Evolutionary conservation across 2,888 invertebrate genomes (phyloP).

Genomic region (Napeogenes inachia): DNA sequence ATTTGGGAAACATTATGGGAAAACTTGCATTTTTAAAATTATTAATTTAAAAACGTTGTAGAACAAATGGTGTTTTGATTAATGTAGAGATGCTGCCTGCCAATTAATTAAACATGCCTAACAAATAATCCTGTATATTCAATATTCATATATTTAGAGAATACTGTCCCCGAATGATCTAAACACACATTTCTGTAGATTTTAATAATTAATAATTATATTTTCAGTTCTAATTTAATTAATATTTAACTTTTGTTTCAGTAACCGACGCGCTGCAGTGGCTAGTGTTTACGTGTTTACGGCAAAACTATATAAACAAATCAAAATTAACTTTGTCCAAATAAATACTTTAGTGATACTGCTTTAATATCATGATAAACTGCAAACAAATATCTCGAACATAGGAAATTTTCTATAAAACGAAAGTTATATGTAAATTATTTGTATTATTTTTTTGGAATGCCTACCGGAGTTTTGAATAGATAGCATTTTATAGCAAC

Average conservation of each 20-base stretch:
- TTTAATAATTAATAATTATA: no score
- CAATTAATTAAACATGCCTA: no score
- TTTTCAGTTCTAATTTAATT: no score
- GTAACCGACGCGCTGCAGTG: constrained; percentile 59
- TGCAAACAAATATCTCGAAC: constrained; percentile 67
- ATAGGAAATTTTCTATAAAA: constrained; percentile 76
- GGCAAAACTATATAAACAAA: constrained; percentile 62
- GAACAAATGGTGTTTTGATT: no score
- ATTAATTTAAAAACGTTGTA: no score
- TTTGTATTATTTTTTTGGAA: constrained; percentile 72
- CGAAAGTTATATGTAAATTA: constrained; percentile 65
- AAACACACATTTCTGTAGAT: neutral
- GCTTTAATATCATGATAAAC: constrained; percentile 77
- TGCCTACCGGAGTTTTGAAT: constrained; percentile 76
- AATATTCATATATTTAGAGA: neutral
- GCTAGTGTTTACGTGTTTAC: constrained; percentile 49
- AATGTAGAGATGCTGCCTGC: no score
- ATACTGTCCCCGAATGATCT: neutral
- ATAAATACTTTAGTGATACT: constrained; percentile 76
- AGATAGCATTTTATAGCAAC: constrained; percentile 78
- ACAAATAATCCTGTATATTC: no score
- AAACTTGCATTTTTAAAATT: no score
- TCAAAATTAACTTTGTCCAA: constrained; percentile 71
- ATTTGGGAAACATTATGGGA: no score
- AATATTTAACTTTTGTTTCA: constrained; percentile 44